These are phyloP conservation scores for Montipora capricornis DNA, from an alignment of 64 coral and sea anemone species.

Conservation along the genomic window DNA sequence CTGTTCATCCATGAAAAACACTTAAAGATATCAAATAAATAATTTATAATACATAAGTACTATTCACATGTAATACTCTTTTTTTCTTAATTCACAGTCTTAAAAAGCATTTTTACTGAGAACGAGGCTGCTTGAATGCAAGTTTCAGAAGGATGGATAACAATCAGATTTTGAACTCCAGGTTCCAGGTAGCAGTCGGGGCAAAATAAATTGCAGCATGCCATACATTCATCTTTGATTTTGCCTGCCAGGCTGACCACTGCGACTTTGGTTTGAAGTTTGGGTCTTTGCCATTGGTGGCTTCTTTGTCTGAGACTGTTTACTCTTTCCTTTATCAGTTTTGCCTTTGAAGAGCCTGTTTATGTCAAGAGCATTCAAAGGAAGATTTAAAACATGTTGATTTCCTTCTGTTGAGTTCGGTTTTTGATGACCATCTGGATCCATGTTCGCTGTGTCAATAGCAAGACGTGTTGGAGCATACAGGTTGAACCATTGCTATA, in stretches of 20 bases:
- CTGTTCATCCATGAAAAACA: too few species aligned
- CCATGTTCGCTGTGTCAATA: constrained; percentile 62
- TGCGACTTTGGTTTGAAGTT: constrained; percentile 27
- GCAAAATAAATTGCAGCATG: too few species aligned
- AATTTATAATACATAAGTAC: too few species aligned
- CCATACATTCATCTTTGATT: background rate
- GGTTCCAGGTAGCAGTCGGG: too few species aligned
- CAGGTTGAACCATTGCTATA: constrained; percentile 98
- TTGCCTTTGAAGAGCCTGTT: constrained; percentile 94
- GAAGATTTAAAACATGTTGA: constrained; percentile 28
- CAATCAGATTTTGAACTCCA: too few species aligned
- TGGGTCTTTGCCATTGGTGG: constrained; percentile 64
- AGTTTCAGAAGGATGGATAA: too few species aligned
- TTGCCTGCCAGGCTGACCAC: constrained; percentile 14
- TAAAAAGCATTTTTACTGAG: too few species aligned
- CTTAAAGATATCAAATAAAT: too few species aligned
- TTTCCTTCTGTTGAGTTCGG: constrained; percentile 20
- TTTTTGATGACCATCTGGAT: constrained; percentile 19
- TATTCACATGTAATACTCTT: too few species aligned
- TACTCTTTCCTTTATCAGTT: constrained; percentile 72
- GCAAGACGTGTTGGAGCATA: constrained; percentile 91
- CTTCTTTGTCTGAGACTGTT: constrained; percentile 89
- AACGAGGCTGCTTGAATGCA: too few species aligned
- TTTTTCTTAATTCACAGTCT: too few species aligned
- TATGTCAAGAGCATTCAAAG: constrained; percentile 84